Conservation (phyloP, 2,888 invertebrate species). For the Zaprionus lineosus region DNA sequence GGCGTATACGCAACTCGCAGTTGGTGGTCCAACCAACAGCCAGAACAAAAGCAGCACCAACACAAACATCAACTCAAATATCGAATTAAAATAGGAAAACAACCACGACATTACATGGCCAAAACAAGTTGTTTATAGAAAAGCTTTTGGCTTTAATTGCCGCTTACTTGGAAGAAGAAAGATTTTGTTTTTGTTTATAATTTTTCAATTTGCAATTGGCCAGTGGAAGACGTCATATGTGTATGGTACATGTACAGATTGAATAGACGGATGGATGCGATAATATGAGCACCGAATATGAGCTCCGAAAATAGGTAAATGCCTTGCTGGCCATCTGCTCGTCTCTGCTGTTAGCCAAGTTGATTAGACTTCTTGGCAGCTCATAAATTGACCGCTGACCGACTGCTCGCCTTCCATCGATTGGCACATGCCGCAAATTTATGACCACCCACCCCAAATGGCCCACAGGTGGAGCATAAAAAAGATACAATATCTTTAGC, state of each 20-base stretch:
- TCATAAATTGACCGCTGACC: slow-evolving; percentile 56
- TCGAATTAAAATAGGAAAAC: too few relatives aligned
- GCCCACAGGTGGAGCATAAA: too few relatives aligned
- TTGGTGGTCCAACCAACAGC: not conserved
- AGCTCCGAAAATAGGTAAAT: slow-evolving; percentile 18
- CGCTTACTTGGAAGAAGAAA: slow-evolving; percentile 16
- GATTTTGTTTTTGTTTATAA: slow-evolving; percentile 37
- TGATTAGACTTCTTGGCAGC: slow-evolving; percentile 46
- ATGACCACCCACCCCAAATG: too few relatives aligned
- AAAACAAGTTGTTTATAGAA: slow-evolving; percentile 9
- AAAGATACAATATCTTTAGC: too few relatives aligned
- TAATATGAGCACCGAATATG: not conserved
- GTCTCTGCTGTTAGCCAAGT: slow-evolving; percentile 13
- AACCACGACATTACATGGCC: slow-evolving; percentile 14
- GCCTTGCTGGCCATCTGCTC: slow-evolving; percentile 12
- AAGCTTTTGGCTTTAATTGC: slow-evolving; percentile 8
- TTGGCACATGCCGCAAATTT: slow-evolving; percentile 29
- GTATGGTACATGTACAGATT: slow-evolving; percentile 2
- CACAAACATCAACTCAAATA: slow-evolving; percentile 10
- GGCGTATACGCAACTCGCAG: slow-evolving; percentile 45
- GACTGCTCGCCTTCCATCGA: too few relatives aligned
- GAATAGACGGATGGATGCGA: slow-evolving; percentile 21
- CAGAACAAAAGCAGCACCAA: slow-evolving; percentile 8
- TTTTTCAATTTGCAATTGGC: slow-evolving; percentile 45
- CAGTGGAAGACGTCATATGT: slow-evolving; percentile 26